Evolutionary conservation across 1,140 invertebrate species (phyloP).

Genomic region (Lanistes nyassanus): DNA sequence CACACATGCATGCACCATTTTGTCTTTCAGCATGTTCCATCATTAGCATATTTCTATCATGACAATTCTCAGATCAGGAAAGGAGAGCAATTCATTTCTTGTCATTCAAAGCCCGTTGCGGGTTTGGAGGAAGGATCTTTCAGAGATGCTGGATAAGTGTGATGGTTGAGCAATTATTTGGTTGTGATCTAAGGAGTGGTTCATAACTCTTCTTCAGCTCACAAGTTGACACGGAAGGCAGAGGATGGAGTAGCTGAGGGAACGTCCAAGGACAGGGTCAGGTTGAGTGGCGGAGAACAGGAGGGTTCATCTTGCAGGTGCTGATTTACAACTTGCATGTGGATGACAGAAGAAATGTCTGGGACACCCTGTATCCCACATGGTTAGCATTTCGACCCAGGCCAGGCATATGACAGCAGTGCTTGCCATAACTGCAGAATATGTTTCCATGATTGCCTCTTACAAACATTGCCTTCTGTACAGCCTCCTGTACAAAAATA

Average conservation of each 20-base stretch:
- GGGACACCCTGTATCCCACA: background rate
- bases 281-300: slow-evolving; percentile 28
- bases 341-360: slow-evolving; percentile 1
- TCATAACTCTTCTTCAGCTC: slow-evolving; percentile 31
- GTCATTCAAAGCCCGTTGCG: background rate
- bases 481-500: no score
- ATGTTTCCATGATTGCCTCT: background rate
- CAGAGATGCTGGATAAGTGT: no score
- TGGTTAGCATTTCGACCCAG: background rate
- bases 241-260: slow-evolving; percentile 4
- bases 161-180: no score
- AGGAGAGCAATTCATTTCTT: background rate
- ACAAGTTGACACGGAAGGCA: slow-evolving; percentile 29
- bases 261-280: slow-evolving; percentile 21
- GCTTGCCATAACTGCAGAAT: background rate
- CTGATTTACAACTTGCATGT: slow-evolving; percentile 27
- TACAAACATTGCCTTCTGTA: background rate
- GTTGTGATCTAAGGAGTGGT: background rate
- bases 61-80: no score
- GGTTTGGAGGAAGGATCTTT: background rate
- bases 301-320: slow-evolving; percentile 31
- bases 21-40: no score
- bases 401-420: background rate
- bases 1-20: background rate
- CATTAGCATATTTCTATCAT: background rate